phyloP scores from a whole-genome alignment of 2,888 invertebrate species.

The Eupithecia tripunctaria region DNA sequence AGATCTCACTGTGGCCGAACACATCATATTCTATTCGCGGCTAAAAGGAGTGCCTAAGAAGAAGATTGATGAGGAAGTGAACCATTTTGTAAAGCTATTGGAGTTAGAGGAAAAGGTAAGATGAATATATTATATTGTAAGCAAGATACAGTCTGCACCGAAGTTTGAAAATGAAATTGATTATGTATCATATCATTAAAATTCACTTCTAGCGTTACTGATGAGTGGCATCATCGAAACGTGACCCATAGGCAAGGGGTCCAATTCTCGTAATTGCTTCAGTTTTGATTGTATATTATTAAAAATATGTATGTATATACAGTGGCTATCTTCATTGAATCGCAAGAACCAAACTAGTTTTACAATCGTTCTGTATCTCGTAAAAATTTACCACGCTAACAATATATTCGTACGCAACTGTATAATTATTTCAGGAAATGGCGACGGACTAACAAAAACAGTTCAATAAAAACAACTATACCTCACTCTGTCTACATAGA shows the following conservation, averaged over 20 bases:
- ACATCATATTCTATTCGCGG: conserved; percentile 92
- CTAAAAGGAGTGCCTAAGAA: conserved; percentile 86
- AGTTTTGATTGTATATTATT: too few species aligned
- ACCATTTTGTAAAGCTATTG: conserved; percentile 87
- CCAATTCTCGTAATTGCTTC: too few species aligned
- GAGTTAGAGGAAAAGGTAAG: conserved; percentile 87
- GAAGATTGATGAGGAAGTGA: conserved; percentile 85
- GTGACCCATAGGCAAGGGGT: too few species aligned
- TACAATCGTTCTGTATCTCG: too few species aligned
- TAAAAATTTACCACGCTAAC: too few species aligned
- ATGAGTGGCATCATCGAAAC: too few species aligned
- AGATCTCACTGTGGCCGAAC: conserved; percentile 92
- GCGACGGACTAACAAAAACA: neutral
- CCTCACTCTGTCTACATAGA: neutral
- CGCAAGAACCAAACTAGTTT: too few species aligned
- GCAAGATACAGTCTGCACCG: neutral
- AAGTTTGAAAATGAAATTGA: neutral
- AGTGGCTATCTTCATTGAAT: too few species aligned
- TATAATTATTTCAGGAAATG: neutral
- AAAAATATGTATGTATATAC: too few species aligned
- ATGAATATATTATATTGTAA: neutral
- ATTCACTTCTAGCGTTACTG: neutral
- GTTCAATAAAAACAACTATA: neutral
- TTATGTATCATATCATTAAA: neutral
- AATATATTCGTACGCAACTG: neutral